Evolutionary conservation across 2,888 invertebrate species (phyloP), one percentile per base, ranked within the genome.

Genomic region (Megalurothrips usitatus): DNA sequence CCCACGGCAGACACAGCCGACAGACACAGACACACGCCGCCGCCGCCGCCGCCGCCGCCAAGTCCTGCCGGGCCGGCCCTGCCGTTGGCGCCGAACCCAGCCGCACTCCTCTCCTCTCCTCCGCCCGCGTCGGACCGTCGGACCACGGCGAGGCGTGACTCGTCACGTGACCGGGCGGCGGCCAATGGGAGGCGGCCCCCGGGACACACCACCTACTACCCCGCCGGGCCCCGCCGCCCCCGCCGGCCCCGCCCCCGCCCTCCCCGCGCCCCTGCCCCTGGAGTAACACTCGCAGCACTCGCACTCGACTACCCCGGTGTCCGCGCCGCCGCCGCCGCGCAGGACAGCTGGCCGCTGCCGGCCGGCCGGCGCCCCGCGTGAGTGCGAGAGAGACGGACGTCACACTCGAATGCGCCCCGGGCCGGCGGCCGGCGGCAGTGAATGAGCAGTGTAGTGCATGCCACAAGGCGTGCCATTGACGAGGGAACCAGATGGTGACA

Each of bases 201-300:
- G 68, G 23, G 68, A 75, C 68, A 75, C 68, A 75, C 68, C 68
- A 75, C 68, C 68, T 26, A 26, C 23, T 75, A 75, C 68, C 68
- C 68, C 68, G 23, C 34, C 34, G 34, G 34, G 17, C 58, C 58
- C 58, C 58, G 0, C 14, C 52, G 17, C 14, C 52, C 14, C 52
- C 14, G 17, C 52, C 49, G 14, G 49, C 52, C 52, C 52, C 52
- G 52, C 52, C 52, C 52, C 52, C 14, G 14, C 68, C 68, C 68
- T 17, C 63, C 63, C 63, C 63, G 63, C 63, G 14, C 63, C 34
- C 34, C 34, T 43, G 34, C 34, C 34, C 34, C 34, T 43, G 34
- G 34, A 43, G 34, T 43, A 43, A 6, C 34, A 43, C 34, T 43
- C 34, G 34, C 34, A 43, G 34, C 34, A 43, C 34, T 43, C 34